Base-by-base conservation (phyloP, 2,113 vertebrate genomes). In the Ellobius talpinus region DNA sequence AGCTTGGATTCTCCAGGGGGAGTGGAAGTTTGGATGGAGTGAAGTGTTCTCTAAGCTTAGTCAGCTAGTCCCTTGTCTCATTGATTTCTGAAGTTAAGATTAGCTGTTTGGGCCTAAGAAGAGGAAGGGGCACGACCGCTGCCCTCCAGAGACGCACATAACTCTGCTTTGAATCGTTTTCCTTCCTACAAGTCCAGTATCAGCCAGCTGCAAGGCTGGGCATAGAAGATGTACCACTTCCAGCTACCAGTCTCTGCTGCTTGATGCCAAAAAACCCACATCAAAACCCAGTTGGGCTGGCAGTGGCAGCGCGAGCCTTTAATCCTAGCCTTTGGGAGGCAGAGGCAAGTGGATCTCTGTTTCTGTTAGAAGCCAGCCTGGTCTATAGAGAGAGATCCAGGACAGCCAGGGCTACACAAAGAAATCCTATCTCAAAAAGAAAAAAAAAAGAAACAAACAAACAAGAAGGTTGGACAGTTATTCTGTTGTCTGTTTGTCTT, bases 131-230 rank as follows among this genome's bases (percentile, higher is more conserved):
- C 33, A 58, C 4, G 65, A 70, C 58, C 87, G 84, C 63, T 8
- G 42, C 36, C 47, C 74, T 89, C 63, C 84, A 90, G 45, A 84
- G 17, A 88, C 17, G 39, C 39, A 76, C 39, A 78, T 82, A 78
- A 78, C 0, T 81, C 88, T 88, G 73, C 86, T 92, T 86, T 94
- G 11, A 85, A 55, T 88, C 88, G 90, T 77, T 82, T 88, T 88
- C 63, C 33, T 74, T 42, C 78, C 4, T 47, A 73, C 5, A 42
- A 66, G 68, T 66, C 16, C 90, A 89, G 66, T 66, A 84, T 70
- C 58, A n/a, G 84, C 70, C 14, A 93, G 92, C 11, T 9, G 29
- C 74, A 39, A 86, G 66, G 76, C 39, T 92, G 76, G 1, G 3
- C 65, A 72, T 8, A 73, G 72, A 26, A 47, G 36, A 63, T 11